Conservation (phyloP, 2,113 vertebrate species). For the Poeciliopsis occidentalis region DNA sequence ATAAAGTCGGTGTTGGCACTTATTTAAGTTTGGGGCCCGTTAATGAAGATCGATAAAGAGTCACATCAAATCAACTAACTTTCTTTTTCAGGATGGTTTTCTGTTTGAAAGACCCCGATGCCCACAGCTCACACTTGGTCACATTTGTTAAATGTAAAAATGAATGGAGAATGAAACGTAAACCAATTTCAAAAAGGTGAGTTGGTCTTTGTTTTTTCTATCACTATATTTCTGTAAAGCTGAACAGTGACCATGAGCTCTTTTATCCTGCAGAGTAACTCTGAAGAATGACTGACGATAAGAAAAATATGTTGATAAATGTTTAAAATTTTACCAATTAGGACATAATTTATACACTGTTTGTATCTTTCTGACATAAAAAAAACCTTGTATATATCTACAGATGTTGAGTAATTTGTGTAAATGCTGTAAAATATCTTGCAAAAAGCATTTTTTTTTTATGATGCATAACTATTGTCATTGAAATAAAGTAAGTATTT, state of each 20-base stretch:
- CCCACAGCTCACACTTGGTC: conserved; percentile 44
- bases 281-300: conserved; percentile 50
- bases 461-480: conserved; percentile 15
- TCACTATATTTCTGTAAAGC: neutral
- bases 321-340: conserved; percentile 18
- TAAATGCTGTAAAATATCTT: conserved; percentile 58
- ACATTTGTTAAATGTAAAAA: conserved; percentile 79
- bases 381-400: conserved; percentile 2
- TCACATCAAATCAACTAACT: neutral
- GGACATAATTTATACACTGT: conserved; percentile 64
- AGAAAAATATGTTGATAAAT: neutral
- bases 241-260: conserved; percentile 10
- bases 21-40: neutral
- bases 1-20: neutral
- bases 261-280: conserved; percentile 54
- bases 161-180: conserved; percentile 54
- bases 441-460: conserved; percentile 34
- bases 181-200: conserved; percentile 60
- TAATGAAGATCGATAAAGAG: neutral
- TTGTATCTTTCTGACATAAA: conserved; percentile 44
- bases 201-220: neutral
- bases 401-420: conserved; percentile 50
- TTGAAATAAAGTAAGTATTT: neutral
- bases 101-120: conserved; percentile 69
- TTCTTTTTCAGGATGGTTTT: conserved; percentile 71